Evolutionary conservation across 2,797 vertebrate genomes (phyloP).

Genomic region (Acanthurus tractus): DNA sequence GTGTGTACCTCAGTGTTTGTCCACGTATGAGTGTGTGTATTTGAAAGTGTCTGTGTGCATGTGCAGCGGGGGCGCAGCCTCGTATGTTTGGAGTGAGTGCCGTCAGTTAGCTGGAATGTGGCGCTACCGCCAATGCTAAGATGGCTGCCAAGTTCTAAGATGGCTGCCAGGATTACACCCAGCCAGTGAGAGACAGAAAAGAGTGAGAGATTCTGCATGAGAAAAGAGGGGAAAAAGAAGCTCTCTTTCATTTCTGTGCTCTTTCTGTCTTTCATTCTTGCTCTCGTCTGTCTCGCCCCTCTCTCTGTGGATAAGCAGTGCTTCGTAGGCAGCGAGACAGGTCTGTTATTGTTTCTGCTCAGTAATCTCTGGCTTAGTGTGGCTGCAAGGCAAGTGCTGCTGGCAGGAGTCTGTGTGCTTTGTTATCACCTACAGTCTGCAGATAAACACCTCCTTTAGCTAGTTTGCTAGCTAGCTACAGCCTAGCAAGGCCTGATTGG

Average conservation of each 20-base stretch:
- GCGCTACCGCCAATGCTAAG: constrained; percentile 91
- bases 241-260: constrained; percentile 72
- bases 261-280: constrained; percentile 65
- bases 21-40: constrained; percentile 60
- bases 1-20: constrained; percentile 72
- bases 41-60: constrained; percentile 73
- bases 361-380: constrained; percentile 86
- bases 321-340: constrained; percentile 83
- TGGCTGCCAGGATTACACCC: constrained; percentile 92
- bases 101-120: constrained; percentile 89
- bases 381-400: constrained; percentile 84
- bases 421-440: constrained; percentile 84
- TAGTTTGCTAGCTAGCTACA: constrained; percentile 61
- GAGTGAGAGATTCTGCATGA: constrained; percentile 72
- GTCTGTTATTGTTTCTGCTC: constrained; percentile 87
- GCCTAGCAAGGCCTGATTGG: constrained; percentile 48
- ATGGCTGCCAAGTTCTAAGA: constrained; percentile 97
- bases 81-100: constrained; percentile 83
- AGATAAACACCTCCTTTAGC: constrained; percentile 83
- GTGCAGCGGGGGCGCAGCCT: constrained; percentile 69
- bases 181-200: constrained; percentile 77
- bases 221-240: constrained; percentile 64
- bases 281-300: constrained; percentile 67
- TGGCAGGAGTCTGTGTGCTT: constrained; percentile 81
- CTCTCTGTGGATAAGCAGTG: constrained; percentile 78